Base-by-base conservation (phyloP, 2,888 invertebrate genomes). In the Empis livida region DNA sequence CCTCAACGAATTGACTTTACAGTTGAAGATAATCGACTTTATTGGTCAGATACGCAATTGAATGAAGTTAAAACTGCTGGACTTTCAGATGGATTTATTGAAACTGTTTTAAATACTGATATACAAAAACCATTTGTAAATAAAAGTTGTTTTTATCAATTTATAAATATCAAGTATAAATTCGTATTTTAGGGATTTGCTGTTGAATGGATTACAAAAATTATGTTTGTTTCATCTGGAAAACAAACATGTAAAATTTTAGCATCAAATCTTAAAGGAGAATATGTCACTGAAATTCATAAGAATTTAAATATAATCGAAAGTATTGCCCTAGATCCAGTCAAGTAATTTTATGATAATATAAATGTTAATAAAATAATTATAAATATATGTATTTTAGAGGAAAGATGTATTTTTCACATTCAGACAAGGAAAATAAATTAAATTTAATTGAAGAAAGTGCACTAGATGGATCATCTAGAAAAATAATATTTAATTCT, bases 201-300 rank as follows among this genome's bases (percentile, higher is more conserved):
- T 35, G 74, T 91, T 49, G 90, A 92, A 72, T 87, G 86, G 85
- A 76, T 85, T 49, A 84, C 86, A 14, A 73, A 78, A 42, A 62
- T 62, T 42, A 64, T 69, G 65, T 70, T 62, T 47, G 79, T 88
- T 62, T 79, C 81, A 0, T 77, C 79, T 1, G 71, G 77, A 10
- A 71, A 71, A 47, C 61, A 58, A 5, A 58, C 62, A 23, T 71
- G 68, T 46, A 71, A 73, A 54, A 84, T 92, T 53, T 72, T 77
- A 46, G 88, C 78, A 1, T 77, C 80, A 53, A 83, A 79, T 59
- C 70, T 87, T 45, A 74, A 77, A 53, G 91, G 88, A 3, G 82
- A 85, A 64, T 83, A 75, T 61, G 74, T 80, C 27, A 73, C 78
- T 1, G 63, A 70, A 52, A 66, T 71, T 15, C 58, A 63, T 17